Evolutionary conservation across 2,113 vertebrate genomes (phyloP).

Genomic region (Myxocyprinus asiaticus): DNA sequence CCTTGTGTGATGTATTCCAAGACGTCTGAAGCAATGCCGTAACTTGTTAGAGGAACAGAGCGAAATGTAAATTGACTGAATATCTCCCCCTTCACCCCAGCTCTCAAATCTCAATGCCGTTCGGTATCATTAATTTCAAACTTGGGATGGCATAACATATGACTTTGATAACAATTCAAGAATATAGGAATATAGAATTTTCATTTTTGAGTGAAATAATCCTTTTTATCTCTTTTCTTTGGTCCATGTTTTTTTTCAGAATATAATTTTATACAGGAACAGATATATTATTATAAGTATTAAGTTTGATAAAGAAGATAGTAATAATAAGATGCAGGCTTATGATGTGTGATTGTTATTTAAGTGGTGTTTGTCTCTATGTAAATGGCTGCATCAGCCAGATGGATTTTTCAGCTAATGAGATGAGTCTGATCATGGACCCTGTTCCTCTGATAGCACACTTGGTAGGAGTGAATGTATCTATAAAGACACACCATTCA

Average conservation of each 20-base stretch:
- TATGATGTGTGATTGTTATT: slow-evolving; percentile 51
- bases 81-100: no score
- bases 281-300: slow-evolving; percentile 39
- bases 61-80: no score
- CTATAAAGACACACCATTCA: not conserved
- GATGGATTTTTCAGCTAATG: slow-evolving; percentile 66
- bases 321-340: slow-evolving; percentile 45
- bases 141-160: no score
- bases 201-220: slow-evolving; percentile 32
- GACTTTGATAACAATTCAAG: no score
- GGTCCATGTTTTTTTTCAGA: slow-evolving; percentile 9
- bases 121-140: no score
- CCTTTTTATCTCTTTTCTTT: slow-evolving; percentile 13
- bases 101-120: no score
- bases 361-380: slow-evolving; percentile 56
- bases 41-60: no score
- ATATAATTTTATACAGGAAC: slow-evolving; percentile 59
- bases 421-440: slow-evolving; percentile 56
- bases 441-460: slow-evolving; percentile 50
- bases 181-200: not conserved
- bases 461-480: slow-evolving; percentile 52
- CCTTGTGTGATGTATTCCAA: no score
- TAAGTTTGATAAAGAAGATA: slow-evolving; percentile 39
- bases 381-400: slow-evolving; percentile 78
- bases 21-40: no score